Evolutionary conservation across 2,888 invertebrate species (phyloP).

Genomic region (Drosophila nigricruria): DNA sequence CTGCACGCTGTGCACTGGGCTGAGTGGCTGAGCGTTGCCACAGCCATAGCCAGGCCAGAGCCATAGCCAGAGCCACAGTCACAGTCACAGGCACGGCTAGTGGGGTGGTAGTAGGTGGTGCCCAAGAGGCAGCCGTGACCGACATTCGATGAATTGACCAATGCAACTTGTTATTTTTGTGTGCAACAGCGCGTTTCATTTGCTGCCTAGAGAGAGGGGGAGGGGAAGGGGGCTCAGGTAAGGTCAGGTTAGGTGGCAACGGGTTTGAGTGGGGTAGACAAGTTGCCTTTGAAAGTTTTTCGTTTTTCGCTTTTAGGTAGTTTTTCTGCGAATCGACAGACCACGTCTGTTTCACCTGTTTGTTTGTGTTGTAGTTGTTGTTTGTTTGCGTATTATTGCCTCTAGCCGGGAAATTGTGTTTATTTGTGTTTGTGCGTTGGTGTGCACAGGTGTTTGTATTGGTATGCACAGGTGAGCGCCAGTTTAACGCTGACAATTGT

Average conservation of each 20-base stretch:
- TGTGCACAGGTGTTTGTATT: constrained; percentile 23
- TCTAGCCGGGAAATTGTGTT: constrained; percentile 56
- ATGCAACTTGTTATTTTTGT: constrained; percentile 78
- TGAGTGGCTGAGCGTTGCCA: constrained; percentile 2
- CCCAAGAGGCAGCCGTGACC: constrained; percentile 66
- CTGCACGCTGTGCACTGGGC: background rate
- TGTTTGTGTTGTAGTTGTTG: constrained; percentile 44
- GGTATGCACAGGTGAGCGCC: constrained; percentile 48
- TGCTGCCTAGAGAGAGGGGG: constrained; percentile 29
- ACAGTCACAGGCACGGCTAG: background rate
- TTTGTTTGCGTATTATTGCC: constrained; percentile 68
- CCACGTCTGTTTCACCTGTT: constrained; percentile 67
- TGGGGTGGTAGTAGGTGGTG: constrained; percentile 18
- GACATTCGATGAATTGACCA: constrained; percentile 80
- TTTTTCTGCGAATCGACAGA: constrained; percentile 51
- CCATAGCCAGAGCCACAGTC: background rate
- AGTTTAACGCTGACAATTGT: constrained; percentile 74
- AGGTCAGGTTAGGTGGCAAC: background rate
- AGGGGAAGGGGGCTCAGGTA: background rate
- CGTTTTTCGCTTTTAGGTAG: constrained; percentile 33
- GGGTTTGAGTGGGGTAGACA: background rate
- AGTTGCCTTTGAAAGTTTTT: constrained; percentile 49
- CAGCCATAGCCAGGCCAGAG: background rate
- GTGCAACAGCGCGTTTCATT: constrained; percentile 78
- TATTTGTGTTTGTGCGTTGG: constrained; percentile 41